These are phyloP conservation scores for Aegithalos caudatus DNA, from an alignment of 2,113 vertebrate genomes.

Conservation along the genomic window DNA sequence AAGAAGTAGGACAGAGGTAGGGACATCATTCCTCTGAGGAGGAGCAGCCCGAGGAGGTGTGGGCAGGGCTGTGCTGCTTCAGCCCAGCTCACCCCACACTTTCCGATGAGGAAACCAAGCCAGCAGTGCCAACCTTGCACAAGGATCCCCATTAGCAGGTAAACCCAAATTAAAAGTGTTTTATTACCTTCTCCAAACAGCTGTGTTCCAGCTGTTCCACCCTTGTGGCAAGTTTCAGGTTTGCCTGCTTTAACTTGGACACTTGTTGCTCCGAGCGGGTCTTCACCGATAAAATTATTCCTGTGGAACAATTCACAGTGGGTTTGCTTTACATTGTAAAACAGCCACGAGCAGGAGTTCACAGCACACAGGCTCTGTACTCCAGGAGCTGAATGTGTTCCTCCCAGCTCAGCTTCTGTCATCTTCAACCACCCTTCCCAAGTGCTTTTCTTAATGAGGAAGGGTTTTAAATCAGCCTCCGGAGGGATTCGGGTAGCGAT, in stretches of 20 bases:
- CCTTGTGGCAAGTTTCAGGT: conserved; percentile 80
- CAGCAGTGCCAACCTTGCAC: background rate
- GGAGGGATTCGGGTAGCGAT: background rate
- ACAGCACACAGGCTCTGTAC: background rate
- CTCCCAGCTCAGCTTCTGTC: background rate
- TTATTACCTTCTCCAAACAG: conserved; percentile 80
- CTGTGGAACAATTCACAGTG: conserved; percentile 66
- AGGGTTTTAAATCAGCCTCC: background rate
- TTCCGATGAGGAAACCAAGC: background rate
- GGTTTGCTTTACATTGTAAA: background rate
- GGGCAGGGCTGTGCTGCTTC: background rate
- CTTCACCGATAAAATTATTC: conserved; percentile 90
- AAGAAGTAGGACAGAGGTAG: background rate
- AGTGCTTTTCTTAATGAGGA: conserved; percentile 17
- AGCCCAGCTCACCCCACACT: background rate
- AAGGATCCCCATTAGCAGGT: background rate
- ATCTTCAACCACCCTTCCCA: background rate
- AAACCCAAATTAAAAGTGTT: background rate
- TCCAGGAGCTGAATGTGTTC: background rate
- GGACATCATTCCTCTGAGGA: background rate
- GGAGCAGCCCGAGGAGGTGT: background rate
- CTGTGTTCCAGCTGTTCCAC: conserved; percentile 83
- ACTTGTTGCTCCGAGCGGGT: conserved; percentile 83
- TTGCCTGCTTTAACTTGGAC: conserved; percentile 84
- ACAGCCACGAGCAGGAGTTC: background rate